Evolutionary conservation across 2,113 vertebrate genomes (phyloP), one percentile per base, ranked within the genome.

Genomic region (Narcine bancroftii): DNA sequence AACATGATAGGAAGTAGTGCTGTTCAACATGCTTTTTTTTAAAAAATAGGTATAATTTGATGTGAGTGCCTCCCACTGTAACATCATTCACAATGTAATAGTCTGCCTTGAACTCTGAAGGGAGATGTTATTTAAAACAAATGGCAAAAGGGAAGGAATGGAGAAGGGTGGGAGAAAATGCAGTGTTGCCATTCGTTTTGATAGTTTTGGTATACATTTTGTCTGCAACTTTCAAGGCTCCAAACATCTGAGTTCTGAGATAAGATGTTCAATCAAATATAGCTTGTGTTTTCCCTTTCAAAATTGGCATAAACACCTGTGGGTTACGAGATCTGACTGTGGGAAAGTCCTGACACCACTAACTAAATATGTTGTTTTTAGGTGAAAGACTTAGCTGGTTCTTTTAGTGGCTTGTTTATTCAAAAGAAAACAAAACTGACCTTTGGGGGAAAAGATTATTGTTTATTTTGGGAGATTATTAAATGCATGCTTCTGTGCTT

Each of bases 311-410:
- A 94, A 94, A 93, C 95, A 96, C 96, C 96, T 97, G 95, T 94
- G 93, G 81, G 92, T 87, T 92, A 92, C 65, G 92, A 42, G 85
- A 93, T 91, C 94, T 92, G 94, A 95, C 95, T 96, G 96, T 96
- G 96, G 96, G 96, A 96, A 96, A 94, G 94, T 93, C 94, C 94
- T 93, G 95, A 94, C 95, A 95, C 94, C 92, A 92, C 93, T 36
- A 94, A 93, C 95, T 95, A 94, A 95, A 96, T 96, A 95, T 97
- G 95, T 96, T 97, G 95, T 95, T 97, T 94, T 96, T 96, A 95
- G 95, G 94, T 93, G 93, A 95, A 95, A 96, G 94, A 93, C 94
- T 95, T 94, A 94, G 94, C 96, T 94, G 92, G 92, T 94, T 96
- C 92, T 94, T 83, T 60, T 92, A 93, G 93, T 94, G 94, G 95